Conservation (phyloP, 2,888 invertebrate genomes). For the Lobophora halterata region DNA sequence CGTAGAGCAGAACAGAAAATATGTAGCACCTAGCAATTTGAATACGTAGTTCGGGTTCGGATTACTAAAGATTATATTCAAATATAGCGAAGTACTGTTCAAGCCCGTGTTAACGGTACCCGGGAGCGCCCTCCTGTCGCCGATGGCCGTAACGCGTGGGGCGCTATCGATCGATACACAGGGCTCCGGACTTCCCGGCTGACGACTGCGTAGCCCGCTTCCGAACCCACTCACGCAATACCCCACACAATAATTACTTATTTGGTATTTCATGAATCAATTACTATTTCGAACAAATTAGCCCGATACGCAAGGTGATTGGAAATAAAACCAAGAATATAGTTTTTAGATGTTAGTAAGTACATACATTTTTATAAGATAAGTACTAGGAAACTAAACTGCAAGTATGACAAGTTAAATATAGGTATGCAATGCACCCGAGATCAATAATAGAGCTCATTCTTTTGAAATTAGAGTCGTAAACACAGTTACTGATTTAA, state of each 20-base stretch:
- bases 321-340: conserved; percentile 9
- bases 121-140: conserved; percentile 73
- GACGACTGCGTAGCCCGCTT: conserved; percentile 46
- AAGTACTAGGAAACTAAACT: no score
- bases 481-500: conserved; percentile 11
- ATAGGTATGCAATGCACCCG: no score
- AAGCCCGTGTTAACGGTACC: conserved; percentile 56
- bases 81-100: conserved; percentile 36
- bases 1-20: no score
- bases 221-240: conserved; percentile 51
- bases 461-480: conserved; percentile 10
- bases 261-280: conserved; percentile 40
- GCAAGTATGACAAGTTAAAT: no score
- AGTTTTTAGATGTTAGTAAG: no score
- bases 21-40: no score
- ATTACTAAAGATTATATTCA: conserved; percentile 21
- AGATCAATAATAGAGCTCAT: conserved; percentile 4
- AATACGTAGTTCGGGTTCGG: conserved; percentile 10
- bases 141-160: conserved; percentile 72
- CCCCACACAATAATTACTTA: conserved; percentile 40
- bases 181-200: conserved; percentile 61
- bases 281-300: conserved; percentile 30
- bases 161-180: conserved; percentile 72
- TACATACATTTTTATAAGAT: no score
- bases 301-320: conserved; percentile 11